These are phyloP conservation scores for Sylvia borin DNA, from an alignment of 2,797 vertebrate genomes.

Conservation along the genomic window DNA sequence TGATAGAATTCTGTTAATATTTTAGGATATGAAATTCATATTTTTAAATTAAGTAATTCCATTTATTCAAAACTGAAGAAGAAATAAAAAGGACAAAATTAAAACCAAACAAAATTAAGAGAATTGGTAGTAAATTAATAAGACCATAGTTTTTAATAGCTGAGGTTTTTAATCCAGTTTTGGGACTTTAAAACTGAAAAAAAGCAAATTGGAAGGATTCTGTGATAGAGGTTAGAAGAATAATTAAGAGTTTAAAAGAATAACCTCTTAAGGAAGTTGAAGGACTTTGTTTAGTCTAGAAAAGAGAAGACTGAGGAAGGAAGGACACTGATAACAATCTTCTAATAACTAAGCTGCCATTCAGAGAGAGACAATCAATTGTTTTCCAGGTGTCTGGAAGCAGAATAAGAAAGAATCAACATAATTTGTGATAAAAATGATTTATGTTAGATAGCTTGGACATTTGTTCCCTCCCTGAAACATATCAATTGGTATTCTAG, in stretches of 20 bases:
- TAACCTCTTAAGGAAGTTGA: background rate
- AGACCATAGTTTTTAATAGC: background rate
- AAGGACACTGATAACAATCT: constrained; percentile 3
- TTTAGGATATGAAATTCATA: background rate
- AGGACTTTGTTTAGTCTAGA: constrained; percentile 29
- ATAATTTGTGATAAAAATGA: background rate
- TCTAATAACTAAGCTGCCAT: background rate
- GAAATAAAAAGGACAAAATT: background rate
- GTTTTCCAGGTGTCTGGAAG: background rate
- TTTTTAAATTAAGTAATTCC: background rate
- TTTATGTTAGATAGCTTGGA: background rate
- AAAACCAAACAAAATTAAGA: background rate
- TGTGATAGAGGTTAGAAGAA: background rate
- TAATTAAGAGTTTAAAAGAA: background rate
- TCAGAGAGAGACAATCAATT: background rate
- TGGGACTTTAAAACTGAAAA: background rate
- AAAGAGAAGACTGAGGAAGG: constrained; percentile 4
- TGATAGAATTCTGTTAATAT: background rate
- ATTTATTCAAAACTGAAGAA: background rate
- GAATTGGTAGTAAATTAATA: background rate
- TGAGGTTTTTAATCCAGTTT: background rate
- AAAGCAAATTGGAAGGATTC: background rate
- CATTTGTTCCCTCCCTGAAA: background rate
- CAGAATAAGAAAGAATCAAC: background rate
- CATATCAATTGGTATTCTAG: background rate